phyloP scores from a whole-genome alignment of 2,797 vertebrate species.

The Brachymystax lenok region DNA sequence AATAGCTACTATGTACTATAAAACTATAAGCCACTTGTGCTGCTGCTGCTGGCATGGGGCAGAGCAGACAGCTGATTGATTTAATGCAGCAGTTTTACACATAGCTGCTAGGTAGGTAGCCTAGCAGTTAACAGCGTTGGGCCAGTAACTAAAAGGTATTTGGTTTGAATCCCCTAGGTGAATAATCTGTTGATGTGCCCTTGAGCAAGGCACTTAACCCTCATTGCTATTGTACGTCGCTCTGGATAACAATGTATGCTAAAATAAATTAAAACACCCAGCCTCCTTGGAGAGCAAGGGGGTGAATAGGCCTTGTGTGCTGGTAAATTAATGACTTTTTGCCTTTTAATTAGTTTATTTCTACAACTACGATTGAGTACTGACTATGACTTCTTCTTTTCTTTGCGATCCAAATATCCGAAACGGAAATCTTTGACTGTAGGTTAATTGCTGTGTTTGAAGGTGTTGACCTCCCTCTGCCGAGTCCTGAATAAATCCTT shows the following conservation, averaged over 20 bases:
- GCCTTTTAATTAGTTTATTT: constrained; percentile 29
- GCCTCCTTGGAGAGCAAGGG: constrained; percentile 13
- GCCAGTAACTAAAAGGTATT: no score
- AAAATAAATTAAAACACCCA: not conserved
- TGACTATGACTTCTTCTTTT: not conserved
- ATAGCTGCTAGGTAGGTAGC: no score
- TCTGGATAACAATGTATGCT: no score
- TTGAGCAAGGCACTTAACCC: no score
- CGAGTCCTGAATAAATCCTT: constrained; percentile 46
- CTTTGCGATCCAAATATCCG: constrained; percentile 42
- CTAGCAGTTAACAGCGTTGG: no score
- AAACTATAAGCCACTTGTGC: not conserved
- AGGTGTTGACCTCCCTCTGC: constrained; percentile 47
- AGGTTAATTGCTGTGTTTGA: constrained; percentile 68
- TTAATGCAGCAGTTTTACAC: constrained; percentile 19
- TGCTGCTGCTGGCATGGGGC: not conserved
- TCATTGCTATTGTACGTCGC: no score
- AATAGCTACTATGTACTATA: not conserved
- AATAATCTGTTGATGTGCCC: no score
- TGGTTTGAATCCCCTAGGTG: no score
- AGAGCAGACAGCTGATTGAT: constrained; percentile 17
- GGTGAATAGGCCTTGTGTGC: constrained; percentile 11
- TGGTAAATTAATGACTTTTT: constrained; percentile 42
- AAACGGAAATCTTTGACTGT: constrained; percentile 44
- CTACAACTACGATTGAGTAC: constrained; percentile 19